Evolutionary conservation across 30 jellyfish, hydroid and myxozoan genomes (phyloP).

Genomic region (Aurelia aurita complex sp. Pacific): DNA sequence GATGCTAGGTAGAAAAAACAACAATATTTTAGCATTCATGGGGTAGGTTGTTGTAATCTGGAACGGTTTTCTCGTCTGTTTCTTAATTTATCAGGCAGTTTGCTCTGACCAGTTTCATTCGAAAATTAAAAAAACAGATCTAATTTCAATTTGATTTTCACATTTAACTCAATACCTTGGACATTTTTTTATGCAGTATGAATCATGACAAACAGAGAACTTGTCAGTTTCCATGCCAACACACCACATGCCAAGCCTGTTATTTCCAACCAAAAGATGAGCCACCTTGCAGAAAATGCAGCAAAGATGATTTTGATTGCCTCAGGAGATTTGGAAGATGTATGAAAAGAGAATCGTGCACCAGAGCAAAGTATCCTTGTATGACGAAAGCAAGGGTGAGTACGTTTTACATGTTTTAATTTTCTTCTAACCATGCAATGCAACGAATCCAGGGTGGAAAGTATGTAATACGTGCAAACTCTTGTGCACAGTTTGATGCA

Average conservation of each 20-base stretch:
- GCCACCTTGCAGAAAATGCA: slow-evolving; percentile 89
- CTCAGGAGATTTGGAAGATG: slow-evolving; percentile 80
- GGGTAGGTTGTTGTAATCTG: too few species aligned
- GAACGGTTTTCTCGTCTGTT: too few species aligned
- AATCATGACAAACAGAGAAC: slow-evolving; percentile 72
- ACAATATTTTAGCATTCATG: too few species aligned
- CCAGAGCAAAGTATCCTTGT: slow-evolving; percentile 93
- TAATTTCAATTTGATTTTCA: too few species aligned
- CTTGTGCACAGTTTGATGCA: background rate
- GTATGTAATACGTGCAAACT: too few species aligned
- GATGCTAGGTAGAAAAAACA: too few species aligned
- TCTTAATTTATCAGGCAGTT: too few species aligned
- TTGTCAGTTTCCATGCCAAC: slow-evolving; percentile 94
- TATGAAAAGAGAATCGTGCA: slow-evolving; percentile 78
- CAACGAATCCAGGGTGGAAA: too few species aligned
- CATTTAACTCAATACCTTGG: too few species aligned
- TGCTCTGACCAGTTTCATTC: too few species aligned
- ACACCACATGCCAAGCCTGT: slow-evolving; percentile 94
- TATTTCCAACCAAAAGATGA: slow-evolving; percentile 81
- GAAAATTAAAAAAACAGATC: too few species aligned
- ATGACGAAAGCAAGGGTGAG: slow-evolving; percentile 87
- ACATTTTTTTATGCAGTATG: slow-evolving; percentile 32
- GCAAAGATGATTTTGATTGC: slow-evolving; percentile 78
- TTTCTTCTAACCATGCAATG: background rate
- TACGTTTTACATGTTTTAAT: background rate